Conservation (phyloP, 2,888 invertebrate species). For the Lamproptera curius region DNA sequence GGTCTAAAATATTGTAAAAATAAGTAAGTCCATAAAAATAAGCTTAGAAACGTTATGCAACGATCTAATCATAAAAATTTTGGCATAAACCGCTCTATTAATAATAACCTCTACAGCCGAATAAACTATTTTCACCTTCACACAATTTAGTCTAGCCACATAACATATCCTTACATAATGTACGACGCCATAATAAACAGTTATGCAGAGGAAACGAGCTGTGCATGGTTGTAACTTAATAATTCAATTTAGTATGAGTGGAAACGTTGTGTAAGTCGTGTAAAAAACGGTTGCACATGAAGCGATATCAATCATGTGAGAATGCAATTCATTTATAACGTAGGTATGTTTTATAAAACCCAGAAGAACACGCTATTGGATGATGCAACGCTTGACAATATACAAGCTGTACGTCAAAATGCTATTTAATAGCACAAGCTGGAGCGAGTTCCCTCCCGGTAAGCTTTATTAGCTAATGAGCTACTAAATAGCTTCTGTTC, state of each 20-base stretch:
- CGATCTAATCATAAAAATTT: no score
- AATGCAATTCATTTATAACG: not conserved
- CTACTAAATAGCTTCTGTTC: no score
- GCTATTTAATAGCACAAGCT: no score
- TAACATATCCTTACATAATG: not conserved
- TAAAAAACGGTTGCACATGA: constrained; percentile 20
- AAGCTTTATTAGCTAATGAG: no score
- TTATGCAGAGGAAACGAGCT: constrained; percentile 2
- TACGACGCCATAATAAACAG: not conserved
- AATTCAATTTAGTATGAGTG: constrained; percentile 31
- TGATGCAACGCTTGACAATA: no score
- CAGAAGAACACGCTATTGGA: not conserved
- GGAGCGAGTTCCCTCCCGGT: no score
- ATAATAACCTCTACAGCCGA: no score
- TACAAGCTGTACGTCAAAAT: no score
- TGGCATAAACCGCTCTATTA: no score
- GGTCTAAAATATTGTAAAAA: no score
- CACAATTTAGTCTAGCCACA: not conserved
- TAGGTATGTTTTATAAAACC: not conserved
- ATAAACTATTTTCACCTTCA: not conserved
- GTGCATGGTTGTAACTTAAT: constrained; percentile 9
- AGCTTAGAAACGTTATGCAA: no score
- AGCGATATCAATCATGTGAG: constrained; percentile 13
- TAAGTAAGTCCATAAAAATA: no score
- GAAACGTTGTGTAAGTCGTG: constrained; percentile 19